Evolutionary conservation across 2,797 vertebrate genomes (phyloP), one percentile per base, ranked within the genome.

Genomic region (Pipistrellus nathusii): DNA sequence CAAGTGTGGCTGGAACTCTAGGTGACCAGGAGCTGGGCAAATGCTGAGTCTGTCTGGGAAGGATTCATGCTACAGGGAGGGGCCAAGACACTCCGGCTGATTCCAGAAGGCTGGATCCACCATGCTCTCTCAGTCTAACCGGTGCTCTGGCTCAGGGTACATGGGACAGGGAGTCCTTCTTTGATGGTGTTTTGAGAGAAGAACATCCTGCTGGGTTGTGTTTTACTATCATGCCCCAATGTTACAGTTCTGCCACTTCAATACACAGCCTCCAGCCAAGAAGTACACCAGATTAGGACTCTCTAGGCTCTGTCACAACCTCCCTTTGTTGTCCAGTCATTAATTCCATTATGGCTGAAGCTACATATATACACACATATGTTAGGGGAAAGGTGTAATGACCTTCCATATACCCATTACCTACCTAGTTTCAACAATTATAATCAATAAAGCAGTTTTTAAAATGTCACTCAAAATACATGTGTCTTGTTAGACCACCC

Each of bases 371-470:
- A 59, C 11, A 59, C 25, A 59, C 25, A 59, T 27, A 48, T 38
- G 25, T 57, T 73, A 73, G 75, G 8, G 8, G 6, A 76, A 59
- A 59, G 30, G 3, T 72, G 10, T 9, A 68, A 48, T 66, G 68
- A n/a, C 35, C 25, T 53, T 72, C n/a, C 48, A 48, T 27, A 44
- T 48, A 78, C 13, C 10, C 68, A 51, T 41, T 76, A 32, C 2
- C 53, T 72, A 32, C 1, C 41, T 18, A 76, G 30, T n/a, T 93
- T 66, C 51, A 69, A 69, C 44, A 80, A 30, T 62, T 68, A 55
- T 32, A 89, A 68, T 55, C 82, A 90, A 51, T 53, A 72, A 66
- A 81, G 10, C 14, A n/a, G 21, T 32, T 76, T 91, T 69, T 59
- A 14, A 75, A 91, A 90, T 48, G 25, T 72, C 72, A 77, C 3